These are phyloP conservation scores for Megaustenia siamemsis DNA, from an alignment of 2,888 invertebrate species.

Conservation along the genomic window DNA sequence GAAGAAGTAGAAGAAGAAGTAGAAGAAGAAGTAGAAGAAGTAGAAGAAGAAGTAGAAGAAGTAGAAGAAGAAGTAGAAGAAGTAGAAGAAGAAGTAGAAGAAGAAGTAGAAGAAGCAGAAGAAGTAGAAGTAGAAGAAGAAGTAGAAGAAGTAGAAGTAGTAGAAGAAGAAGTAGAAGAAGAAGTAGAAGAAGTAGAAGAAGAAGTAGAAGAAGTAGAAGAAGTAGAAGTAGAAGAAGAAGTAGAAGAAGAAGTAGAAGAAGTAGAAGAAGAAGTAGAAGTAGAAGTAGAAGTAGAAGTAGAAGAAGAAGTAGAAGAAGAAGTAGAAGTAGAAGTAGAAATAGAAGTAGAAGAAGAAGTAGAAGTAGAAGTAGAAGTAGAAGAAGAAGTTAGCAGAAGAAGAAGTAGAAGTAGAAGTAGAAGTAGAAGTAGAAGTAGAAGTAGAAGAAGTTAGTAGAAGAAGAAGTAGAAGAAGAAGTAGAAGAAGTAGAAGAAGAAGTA, in stretches of 20 bases:
- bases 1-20: not conserved
- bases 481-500: constrained; percentile 28
- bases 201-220: constrained; percentile 9
- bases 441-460: no score
- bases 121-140: constrained; percentile 11
- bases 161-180: constrained; percentile 14
- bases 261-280: constrained; percentile 20
- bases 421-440: not conserved
- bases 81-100: constrained; percentile 7
- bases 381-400: no score
- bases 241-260: constrained; percentile 1
- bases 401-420: not conserved
- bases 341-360: no score
- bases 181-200: constrained; percentile 11
- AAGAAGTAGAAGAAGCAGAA: no score
- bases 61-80: constrained; percentile 3
- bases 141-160: constrained; percentile 3
- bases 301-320: constrained; percentile 14
- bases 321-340: no score
- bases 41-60: constrained; percentile 23
- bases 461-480: constrained; percentile 27
- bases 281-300: constrained; percentile 27
- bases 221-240: constrained; percentile 4
- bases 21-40: not conserved
- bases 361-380: constrained; percentile 16